Evolutionary conservation across 2,113 vertebrate species (phyloP).

Genomic region (rat (Rattus norvegicus)): DNA sequence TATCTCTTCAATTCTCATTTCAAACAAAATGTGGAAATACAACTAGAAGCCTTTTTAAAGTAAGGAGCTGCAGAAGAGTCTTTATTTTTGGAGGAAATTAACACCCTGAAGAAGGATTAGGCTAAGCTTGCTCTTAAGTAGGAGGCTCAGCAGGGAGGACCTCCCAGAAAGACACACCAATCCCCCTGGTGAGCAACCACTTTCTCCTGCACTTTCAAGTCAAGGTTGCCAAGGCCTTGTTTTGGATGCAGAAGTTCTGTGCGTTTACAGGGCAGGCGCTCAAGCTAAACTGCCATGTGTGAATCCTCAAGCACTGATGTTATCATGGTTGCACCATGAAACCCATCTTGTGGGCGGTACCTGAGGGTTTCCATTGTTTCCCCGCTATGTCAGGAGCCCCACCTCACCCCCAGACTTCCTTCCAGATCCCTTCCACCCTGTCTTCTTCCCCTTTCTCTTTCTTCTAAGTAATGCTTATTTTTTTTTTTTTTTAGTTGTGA

Average conservation of each 20-base stretch:
- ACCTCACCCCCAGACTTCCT: neutral
- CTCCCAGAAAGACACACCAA: neutral
- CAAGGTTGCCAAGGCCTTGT: neutral
- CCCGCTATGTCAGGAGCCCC: neutral
- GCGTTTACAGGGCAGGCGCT: neutral
- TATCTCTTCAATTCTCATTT: neutral
- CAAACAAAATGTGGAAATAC: neutral
- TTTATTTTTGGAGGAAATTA: neutral
- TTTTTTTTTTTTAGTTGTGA: neutral
- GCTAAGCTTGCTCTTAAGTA: neutral
- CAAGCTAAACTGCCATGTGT: neutral
- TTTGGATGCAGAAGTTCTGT: neutral
- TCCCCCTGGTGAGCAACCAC: neutral
- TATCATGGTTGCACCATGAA: neutral
- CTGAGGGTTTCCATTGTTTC: neutral
- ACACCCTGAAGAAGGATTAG: neutral
- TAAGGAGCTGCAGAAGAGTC: neutral
- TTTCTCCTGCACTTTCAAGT: neutral
- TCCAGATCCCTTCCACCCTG: no score
- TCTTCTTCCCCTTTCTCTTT: neutral
- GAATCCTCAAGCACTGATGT: neutral
- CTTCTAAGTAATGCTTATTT: neutral
- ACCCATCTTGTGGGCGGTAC: neutral
- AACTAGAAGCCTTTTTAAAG: neutral
- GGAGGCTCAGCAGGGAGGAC: neutral